Conservation (phyloP, 2,888 invertebrate genomes). For the Metacarcinus magister region DNA sequence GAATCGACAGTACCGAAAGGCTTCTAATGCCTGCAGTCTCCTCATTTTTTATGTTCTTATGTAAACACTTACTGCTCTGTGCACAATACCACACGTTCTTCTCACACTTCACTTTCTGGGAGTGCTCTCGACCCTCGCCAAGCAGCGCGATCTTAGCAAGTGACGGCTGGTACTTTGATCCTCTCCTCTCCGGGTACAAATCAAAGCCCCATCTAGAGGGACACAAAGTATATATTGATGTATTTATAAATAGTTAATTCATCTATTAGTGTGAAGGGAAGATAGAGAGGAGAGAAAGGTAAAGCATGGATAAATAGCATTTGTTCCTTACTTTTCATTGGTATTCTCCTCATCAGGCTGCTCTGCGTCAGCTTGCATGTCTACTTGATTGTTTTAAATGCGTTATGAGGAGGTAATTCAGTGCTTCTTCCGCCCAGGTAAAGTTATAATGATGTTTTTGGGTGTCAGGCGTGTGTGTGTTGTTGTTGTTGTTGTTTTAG, state of each 20-base stretch:
- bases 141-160: constrained; percentile 62
- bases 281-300: neutral
- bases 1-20: too few species aligned
- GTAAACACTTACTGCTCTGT: constrained; percentile 79
- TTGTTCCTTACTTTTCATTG: neutral
- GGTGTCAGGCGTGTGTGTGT: neutral
- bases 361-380: neutral
- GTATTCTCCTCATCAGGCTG: neutral
- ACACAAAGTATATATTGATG: neutral
- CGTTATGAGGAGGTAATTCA: neutral
- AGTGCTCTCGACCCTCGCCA: constrained; percentile 69
- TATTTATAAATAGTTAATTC: neutral
- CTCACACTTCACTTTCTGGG: constrained; percentile 80
- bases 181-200: constrained; percentile 79
- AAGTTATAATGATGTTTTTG: neutral
- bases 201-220: constrained; percentile 78
- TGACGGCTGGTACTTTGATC: constrained; percentile 77
- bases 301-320: neutral
- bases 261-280: too few species aligned
- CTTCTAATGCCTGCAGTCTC: too few species aligned
- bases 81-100: constrained; percentile 76
- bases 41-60: neutral
- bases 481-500: too few species aligned
- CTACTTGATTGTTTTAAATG: neutral
- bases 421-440: neutral